These are phyloP conservation scores for Chrysochloris asiatica DNA, from an alignment of 2,113 vertebrate species.

Conservation along the genomic window DNA sequence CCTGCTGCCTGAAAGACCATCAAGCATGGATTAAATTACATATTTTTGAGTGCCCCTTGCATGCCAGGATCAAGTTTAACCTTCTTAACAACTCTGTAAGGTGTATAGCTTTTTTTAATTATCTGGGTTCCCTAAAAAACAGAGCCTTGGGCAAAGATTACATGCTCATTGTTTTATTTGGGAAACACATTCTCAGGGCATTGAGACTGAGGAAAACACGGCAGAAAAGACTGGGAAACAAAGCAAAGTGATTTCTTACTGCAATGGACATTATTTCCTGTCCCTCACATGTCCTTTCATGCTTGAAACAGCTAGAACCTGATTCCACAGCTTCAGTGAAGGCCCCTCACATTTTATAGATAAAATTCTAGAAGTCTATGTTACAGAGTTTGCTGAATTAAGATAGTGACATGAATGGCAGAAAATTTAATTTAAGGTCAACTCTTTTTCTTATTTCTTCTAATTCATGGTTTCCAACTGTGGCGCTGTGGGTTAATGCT, in stretches of 20 bases:
- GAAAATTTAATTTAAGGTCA: background rate
- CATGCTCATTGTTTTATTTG: slow-evolving; percentile 23
- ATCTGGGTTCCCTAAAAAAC: background rate
- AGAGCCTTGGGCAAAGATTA: background rate
- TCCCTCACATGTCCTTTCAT: background rate
- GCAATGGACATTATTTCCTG: background rate
- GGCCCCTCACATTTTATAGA: background rate
- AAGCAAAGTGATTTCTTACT: background rate
- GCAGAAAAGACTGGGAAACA: background rate
- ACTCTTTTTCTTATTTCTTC: background rate
- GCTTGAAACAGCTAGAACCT: background rate
- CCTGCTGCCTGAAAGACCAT: background rate
- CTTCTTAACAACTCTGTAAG: slow-evolving; percentile 11
- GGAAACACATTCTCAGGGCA: background rate
- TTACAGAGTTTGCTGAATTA: background rate
- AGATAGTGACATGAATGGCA: background rate
- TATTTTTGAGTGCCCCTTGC: background rate
- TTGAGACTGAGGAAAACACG: background rate
- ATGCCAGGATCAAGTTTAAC: background rate
- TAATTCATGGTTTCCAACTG: background rate
- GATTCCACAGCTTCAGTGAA: background rate
- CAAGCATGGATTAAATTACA: background rate
- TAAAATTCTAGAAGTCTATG: background rate
- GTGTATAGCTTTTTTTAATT: slow-evolving; percentile 2
- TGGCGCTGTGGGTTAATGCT: too few species aligned